phyloP scores from a whole-genome alignment of 2,113 vertebrate species.

The Spheniscus mendiculus region DNA sequence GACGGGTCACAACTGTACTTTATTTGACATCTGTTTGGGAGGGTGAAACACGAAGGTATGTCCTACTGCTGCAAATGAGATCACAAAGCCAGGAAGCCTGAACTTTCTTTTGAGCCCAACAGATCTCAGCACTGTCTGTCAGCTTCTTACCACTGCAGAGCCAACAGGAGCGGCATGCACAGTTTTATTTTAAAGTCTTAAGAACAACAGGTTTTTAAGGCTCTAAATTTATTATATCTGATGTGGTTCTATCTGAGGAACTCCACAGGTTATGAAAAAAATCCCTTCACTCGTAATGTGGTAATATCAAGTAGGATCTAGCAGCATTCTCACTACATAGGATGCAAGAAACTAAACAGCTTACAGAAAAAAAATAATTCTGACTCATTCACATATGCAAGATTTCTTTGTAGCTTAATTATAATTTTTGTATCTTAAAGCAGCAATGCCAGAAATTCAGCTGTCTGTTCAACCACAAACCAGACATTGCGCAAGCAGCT shows the following conservation, averaged over 20 bases:
- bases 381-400: conserved; percentile 33
- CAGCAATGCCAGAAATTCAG: conserved; percentile 25
- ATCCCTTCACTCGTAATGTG: not conserved
- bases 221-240: not conserved
- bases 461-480: conserved; percentile 16
- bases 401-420: conserved; percentile 19
- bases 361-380: not conserved
- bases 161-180: not conserved
- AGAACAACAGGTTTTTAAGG: conserved; percentile 5
- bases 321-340: not conserved
- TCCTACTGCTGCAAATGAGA: not conserved
- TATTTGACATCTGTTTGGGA: not conserved
- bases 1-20: not conserved
- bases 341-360: not conserved
- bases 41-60: not conserved
- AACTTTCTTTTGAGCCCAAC: not conserved
- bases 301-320: not conserved
- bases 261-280: conserved; percentile 10
- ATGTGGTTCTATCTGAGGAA: not conserved
- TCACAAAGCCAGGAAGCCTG: not conserved
- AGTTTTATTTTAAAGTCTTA: conserved; percentile 30
- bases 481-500: conserved; percentile 17
- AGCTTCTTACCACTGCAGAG: not conserved
- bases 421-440: conserved; percentile 8
- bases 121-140: not conserved